Conservation (phyloP, 2,888 invertebrate genomes). For the Germaria angustata region DNA sequence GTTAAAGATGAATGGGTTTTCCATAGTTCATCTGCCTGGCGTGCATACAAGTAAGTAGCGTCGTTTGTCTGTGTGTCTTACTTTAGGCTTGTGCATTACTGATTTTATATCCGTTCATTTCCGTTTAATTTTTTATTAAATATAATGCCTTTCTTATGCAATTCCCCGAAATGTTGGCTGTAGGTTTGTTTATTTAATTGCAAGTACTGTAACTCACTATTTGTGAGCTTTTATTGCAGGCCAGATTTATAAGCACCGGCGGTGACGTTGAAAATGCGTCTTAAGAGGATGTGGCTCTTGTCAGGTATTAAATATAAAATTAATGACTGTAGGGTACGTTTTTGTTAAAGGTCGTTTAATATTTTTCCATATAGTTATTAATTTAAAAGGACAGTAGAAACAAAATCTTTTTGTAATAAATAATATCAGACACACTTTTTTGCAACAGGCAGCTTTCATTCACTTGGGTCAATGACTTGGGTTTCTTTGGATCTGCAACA, state of each 20-base stretch:
- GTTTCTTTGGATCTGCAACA: no score
- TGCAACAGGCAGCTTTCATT: no score
- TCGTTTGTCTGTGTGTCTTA: neutral
- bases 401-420: no score
- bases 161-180: constrained; percentile 22
- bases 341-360: constrained; percentile 28
- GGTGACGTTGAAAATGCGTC: neutral
- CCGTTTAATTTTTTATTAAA: constrained; percentile 18
- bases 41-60: neutral
- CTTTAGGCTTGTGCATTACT: neutral
- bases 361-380: no score
- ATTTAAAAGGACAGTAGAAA: no score
- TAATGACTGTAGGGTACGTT: no score
- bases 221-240: neutral
- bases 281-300: constrained; percentile 18
- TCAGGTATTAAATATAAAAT: neutral
- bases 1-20: constrained; percentile 15
- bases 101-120: constrained; percentile 16
- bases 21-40: constrained; percentile 51
- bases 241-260: constrained; percentile 1
- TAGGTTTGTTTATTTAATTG: neutral
- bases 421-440: no score
- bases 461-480: no score
- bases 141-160: constrained; percentile 13
- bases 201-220: neutral